A percentile compares a stretch with the other conserved stretches of the same genome.
Conservation (phyloP, 1,140 invertebrate species). For the Mylabris phalerata region DNA sequence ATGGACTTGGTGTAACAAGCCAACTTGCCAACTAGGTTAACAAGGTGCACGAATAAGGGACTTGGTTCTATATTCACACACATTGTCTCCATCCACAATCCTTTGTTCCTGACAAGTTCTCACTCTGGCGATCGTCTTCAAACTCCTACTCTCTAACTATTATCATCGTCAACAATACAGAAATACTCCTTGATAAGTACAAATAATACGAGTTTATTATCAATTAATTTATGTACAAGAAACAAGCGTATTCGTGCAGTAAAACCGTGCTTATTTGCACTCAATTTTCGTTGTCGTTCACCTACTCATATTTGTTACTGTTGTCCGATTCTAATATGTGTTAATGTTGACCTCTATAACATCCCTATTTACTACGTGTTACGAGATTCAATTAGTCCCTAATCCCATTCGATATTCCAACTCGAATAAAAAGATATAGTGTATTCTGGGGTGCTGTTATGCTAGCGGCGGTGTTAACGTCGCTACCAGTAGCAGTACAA, state of each 20-base stretch:
- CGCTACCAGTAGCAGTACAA: too few relatives aligned
- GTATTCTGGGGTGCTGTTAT: not conserved
- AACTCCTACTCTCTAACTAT: not conserved
- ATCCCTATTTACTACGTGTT: conserved; percentile 5
- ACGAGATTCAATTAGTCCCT: conserved; percentile 14
- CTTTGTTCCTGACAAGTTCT: too few relatives aligned
- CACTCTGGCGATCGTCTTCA: not conserved
- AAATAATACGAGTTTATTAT: too few relatives aligned
- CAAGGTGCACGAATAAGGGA: too few relatives aligned
- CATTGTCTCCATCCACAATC: too few relatives aligned
- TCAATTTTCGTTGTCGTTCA: not conserved
- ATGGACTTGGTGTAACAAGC: too few relatives aligned
- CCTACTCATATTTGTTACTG: not conserved
- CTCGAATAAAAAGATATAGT: conserved; percentile 12
- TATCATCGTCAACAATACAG: not conserved
- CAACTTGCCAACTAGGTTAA: too few relatives aligned
- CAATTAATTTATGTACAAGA: too few relatives aligned
- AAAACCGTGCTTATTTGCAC: not conserved
- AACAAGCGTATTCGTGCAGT: too few relatives aligned
- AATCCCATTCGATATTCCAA: conserved; percentile 12
- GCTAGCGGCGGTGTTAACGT: not conserved
- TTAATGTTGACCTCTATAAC: conserved; percentile 7
- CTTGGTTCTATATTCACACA: too few relatives aligned
- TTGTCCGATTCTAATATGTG: conserved; percentile 6
- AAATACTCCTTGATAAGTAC: too few relatives aligned